Percentiles rank a stretch among this genome's conserved stretches.
Evolutionary conservation across 2,888 invertebrate species (phyloP).

Genomic region (Achlya flavicornis): DNA sequence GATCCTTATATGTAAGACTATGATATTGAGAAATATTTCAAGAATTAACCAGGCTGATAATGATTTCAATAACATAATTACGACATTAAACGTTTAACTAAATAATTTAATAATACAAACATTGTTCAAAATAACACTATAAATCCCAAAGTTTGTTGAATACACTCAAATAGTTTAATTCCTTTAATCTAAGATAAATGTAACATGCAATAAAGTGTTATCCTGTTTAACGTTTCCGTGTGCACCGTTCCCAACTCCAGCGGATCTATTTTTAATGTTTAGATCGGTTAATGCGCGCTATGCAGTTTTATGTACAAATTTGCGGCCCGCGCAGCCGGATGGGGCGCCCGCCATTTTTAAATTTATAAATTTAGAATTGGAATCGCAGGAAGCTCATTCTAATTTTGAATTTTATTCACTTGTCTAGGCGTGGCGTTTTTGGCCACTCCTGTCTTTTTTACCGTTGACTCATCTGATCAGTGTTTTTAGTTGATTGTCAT

Average conservation of each 20-base stretch:
- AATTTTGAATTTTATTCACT: slow-evolving; percentile 75
- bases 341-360: slow-evolving; percentile 65
- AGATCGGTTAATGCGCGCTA: slow-evolving; percentile 77
- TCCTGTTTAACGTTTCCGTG: slow-evolving; percentile 30
- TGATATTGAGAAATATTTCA: too few species aligned
- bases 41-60: too few species aligned
- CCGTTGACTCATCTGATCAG: slow-evolving; percentile 17
- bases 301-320: slow-evolving; percentile 83
- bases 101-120: background rate
- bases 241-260: slow-evolving; percentile 54
- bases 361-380: slow-evolving; percentile 72
- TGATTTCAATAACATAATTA: background rate
- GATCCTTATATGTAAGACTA: too few species aligned
- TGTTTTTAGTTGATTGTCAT: background rate
- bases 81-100: background rate
- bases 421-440: slow-evolving; percentile 68
- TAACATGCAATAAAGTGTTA: background rate
- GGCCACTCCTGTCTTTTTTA: slow-evolving; percentile 52
- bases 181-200: slow-evolving; percentile 4
- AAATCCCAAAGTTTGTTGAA: slow-evolving; percentile 1
- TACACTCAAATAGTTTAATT: background rate
- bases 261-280: slow-evolving; percentile 81
- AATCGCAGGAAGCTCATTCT: slow-evolving; percentile 75
- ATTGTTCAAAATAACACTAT: slow-evolving; percentile 15
- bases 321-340: slow-evolving; percentile 54